Base-by-base conservation (phyloP, 2,888 invertebrate species). In the Leptopilina drosophilae region DNA sequence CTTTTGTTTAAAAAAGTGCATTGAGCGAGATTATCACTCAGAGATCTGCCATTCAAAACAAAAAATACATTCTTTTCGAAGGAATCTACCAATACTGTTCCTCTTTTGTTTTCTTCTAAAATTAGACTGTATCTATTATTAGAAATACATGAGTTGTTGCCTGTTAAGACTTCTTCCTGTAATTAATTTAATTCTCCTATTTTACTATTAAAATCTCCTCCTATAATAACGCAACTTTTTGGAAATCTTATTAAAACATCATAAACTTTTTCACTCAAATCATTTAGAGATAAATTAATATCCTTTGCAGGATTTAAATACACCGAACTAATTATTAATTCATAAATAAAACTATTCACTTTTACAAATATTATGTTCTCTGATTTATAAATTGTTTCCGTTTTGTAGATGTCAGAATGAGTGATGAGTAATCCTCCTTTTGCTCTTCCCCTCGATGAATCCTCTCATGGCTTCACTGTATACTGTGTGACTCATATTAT, bases 1-100 rank as follows among this genome's bases (percentile, higher is more conserved):
- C 20, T 62, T 8, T 15, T 62, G n/a, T 15, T 62, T 15, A 62
- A 62, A 15, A 62, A 42, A 9, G 46, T 62, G 20, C 15, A 15
- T 62, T 62, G 62, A 15, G 59, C 76, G 15, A 40, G 62, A 15
- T 64, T 5, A 64, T 76, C 64, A 59, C 59, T 76, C 14, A 12
- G 3, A 20, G 11, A 26, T 76, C 76, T 76, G 40, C 76, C 40
- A 56, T 76, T 76, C 26, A 59, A 26, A 59, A 76, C 62, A 53
- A 33, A n/a, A 3, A 76, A 59, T 2, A 59, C n/a, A 20, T 76
- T 56, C n/a, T 59, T 33, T 20, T 59, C 76, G n/a, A 76, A 56
- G 26, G 7, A 76, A 11, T 76, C 59, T 11, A 59, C 62, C 7
- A 76, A 49, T 33, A 7, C 11, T 20, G 15, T 40, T 5, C 76